Evolutionary conservation across 2,888 invertebrate genomes (phyloP).

Genomic region (Perizoma flavofasciatum): DNA sequence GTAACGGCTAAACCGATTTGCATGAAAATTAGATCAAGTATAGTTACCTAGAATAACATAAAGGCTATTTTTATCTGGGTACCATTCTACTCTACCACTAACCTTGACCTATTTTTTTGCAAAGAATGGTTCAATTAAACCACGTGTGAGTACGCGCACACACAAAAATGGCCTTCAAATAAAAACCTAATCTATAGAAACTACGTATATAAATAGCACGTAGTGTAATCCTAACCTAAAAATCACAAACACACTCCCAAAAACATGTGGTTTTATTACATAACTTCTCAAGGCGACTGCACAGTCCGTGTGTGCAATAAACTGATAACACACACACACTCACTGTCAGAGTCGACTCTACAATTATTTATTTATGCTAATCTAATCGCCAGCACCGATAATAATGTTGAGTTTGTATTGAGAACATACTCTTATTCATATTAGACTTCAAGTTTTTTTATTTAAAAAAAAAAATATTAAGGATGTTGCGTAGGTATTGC

Average conservation of each 20-base stretch:
- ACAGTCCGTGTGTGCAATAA: conserved; percentile 12
- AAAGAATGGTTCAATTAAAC: background rate
- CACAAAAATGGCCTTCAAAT: too few relatives aligned
- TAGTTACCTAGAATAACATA: too few relatives aligned
- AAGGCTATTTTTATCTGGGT: too few relatives aligned
- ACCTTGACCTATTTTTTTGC: too few relatives aligned
- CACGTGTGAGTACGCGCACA: background rate
- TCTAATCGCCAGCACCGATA: conserved; percentile 23
- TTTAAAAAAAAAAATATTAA: too few relatives aligned
- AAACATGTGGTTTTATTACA: conserved; percentile 31
- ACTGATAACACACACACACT: conserved; percentile 16
- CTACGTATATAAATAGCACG: too few relatives aligned
- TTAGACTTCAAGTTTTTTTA: background rate
- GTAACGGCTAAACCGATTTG: too few relatives aligned
- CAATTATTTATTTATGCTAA: conserved; percentile 30
- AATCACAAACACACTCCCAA: conserved; percentile 13
- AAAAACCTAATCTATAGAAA: too few relatives aligned
- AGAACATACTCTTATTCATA: background rate
- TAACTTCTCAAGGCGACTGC: conserved; percentile 27
- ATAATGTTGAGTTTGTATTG: conserved; percentile 10
- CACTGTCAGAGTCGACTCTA: conserved; percentile 10
- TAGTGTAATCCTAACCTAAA: conserved; percentile 16
- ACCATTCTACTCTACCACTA: background rate
- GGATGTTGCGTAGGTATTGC: background rate
- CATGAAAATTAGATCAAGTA: too few relatives aligned